Evolutionary conservation across 2,797 vertebrate species (phyloP).

Genomic region (Thripadectes ignobilis): DNA sequence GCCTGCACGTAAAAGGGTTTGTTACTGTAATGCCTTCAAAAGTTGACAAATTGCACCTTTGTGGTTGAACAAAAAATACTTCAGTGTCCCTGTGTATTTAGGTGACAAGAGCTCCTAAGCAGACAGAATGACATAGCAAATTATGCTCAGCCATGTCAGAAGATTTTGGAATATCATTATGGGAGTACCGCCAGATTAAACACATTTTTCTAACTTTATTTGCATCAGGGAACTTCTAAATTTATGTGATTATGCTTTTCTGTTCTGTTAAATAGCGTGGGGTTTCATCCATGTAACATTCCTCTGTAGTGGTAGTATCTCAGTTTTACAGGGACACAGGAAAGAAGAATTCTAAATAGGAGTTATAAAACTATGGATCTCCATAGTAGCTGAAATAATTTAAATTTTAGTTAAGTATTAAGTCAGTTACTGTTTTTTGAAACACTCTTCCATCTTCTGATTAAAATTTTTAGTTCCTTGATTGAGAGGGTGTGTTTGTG

Average conservation of each 20-base stretch:
- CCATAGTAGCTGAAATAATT: neutral
- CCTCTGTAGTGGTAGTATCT: neutral
- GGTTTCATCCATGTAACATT: neutral
- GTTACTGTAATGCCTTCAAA: neutral
- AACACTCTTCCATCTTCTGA: neutral
- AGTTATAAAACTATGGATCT: neutral
- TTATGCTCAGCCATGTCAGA: neutral
- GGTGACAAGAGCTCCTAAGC: neutral
- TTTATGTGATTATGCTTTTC: neutral
- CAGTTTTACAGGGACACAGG: neutral
- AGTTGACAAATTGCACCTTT: neutral
- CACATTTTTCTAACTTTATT: neutral
- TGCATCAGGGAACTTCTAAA: neutral
- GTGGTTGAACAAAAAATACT: neutral
- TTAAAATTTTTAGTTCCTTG: neutral
- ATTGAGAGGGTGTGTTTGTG: neutral
- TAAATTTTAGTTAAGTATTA: neutral
- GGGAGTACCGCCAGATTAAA: neutral
- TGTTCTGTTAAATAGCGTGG: fast-evolving
- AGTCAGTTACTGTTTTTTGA: neutral
- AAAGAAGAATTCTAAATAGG: neutral
- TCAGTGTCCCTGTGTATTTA: neutral
- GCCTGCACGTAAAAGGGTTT: fast-evolving
- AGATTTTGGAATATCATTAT: neutral
- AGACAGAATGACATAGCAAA: neutral